Percentiles rank a stretch among this genome's conserved stretches.
Evolutionary conservation across 1,140 invertebrate species (phyloP).

Genomic region (Hyposmocoma kahamanoa): DNA sequence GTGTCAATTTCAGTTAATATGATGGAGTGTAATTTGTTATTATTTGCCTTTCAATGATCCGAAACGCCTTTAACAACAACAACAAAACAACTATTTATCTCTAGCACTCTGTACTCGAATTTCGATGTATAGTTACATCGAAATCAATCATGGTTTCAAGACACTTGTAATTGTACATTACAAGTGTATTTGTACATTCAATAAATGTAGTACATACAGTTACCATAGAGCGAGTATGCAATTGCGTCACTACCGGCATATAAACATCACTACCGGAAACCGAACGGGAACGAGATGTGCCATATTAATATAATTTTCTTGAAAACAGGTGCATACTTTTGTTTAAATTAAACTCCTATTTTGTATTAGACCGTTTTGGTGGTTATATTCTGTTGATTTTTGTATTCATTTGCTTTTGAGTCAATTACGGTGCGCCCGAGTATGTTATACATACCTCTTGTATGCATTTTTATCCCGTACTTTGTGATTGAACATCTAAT

Average conservation of each 20-base stretch:
- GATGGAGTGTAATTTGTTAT: no score
- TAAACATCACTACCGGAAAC: no score
- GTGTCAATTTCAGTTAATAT: no score
- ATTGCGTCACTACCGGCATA: slow-evolving; percentile 6
- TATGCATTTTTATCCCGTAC: slow-evolving; percentile 5
- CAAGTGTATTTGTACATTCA: no score
- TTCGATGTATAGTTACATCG: no score
- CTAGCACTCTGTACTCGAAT: no score
- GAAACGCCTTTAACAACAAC: no score
- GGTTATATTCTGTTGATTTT: slow-evolving; percentile 20
- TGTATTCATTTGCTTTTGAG: slow-evolving; percentile 49
- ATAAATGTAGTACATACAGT: slow-evolving; percentile 1
- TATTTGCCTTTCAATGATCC: no score
- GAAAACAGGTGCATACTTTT: slow-evolving; percentile 1
- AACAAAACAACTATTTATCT: no score
- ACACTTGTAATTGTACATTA: no score
- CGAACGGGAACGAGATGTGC: slow-evolving; percentile 14
- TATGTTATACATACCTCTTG: slow-evolving; percentile 33
- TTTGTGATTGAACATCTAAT: slow-evolving; percentile 25
- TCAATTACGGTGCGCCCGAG: slow-evolving; percentile 66
- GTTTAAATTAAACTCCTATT: slow-evolving; percentile 2
- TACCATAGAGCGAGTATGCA: background rate
- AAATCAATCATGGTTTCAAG: no score
- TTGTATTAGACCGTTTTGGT: slow-evolving; percentile 7
- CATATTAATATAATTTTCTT: slow-evolving; percentile 12